Evolutionary conservation across 2,888 invertebrate genomes (phyloP), one percentile per base, ranked within the genome.

Genomic region (Erebia epiphron): DNA sequence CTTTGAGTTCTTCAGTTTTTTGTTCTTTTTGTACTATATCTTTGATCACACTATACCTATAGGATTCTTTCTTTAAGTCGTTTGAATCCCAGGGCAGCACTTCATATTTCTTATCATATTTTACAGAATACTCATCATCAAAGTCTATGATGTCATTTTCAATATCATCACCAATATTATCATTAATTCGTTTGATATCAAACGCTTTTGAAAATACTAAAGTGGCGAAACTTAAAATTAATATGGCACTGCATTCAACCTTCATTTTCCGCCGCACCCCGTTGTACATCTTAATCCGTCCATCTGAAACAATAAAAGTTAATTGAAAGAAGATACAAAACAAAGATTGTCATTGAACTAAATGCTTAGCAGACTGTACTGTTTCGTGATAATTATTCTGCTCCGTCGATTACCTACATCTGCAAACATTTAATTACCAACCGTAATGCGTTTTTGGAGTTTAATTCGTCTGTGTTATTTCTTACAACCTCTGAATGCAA

Each of bases 121-220:
- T 91, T 1, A 88, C 77, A 1, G 87, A 82, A 70, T 86, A 89
- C 69, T 89, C 88, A 74, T 90, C 90, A 56, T 92, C 92, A 14
- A 92, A 91, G 70, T 93, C 92, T 69, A 92, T 88, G 46, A 93
- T 89, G 66, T 88, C 91, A 57, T 90, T 91, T 60, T 92, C 90
- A 57, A 86, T 80, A 10, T 89, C 84, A 49, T 88, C 85, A 49
- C 78, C 76, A 50, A 79, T 79, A 10, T 75, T 75, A 7, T 70
- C 72, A 9, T 74, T 76, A 11, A 80, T 75, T 1, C 81, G 80
- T 1, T 82, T 79, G 3, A 79, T 79, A n/a, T 84, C 81, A 13
- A 88, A 78, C 9, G 85, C 82, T 77, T 86, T 90, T 0, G 85
- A 73, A 13, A 80, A 43, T 21, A 79, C 79, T 68, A 77, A 69